These are phyloP conservation scores for Ictalurus furcatus DNA, from an alignment of 2,113 vertebrate species.

Conservation along the genomic window DNA sequence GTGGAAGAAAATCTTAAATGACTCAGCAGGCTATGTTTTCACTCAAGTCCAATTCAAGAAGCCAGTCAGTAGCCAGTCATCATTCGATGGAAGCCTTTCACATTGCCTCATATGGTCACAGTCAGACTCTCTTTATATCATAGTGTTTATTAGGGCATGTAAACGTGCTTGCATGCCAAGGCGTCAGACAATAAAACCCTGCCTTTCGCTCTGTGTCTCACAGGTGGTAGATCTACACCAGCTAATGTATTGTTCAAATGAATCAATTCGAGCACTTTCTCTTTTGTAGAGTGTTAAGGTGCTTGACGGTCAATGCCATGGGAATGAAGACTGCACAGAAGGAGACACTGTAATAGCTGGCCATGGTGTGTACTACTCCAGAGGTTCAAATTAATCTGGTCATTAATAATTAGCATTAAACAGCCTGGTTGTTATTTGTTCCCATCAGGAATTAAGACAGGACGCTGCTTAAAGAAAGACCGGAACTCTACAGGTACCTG, in stretches of 20 bases:
- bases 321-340: slow-evolving; percentile 75
- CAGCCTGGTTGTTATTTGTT: neutral
- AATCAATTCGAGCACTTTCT: neutral
- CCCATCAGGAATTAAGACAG: slow-evolving; percentile 81
- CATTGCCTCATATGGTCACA: slow-evolving; percentile 38
- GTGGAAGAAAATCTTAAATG: neutral
- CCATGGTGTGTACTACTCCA: slow-evolving; percentile 58
- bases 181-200: neutral
- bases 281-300: slow-evolving; percentile 73
- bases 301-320: slow-evolving; percentile 69
- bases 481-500: slow-evolving; percentile 75
- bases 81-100: neutral
- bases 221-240: neutral
- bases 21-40: neutral
- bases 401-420: neutral
- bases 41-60: too few species aligned
- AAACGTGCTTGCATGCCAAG: slow-evolving; percentile 42
- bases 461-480: slow-evolving; percentile 73
- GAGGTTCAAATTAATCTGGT: neutral
- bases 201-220: neutral
- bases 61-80: neutral
- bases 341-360: slow-evolving; percentile 75
- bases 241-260: neutral
- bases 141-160: slow-evolving; percentile 54
- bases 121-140: slow-evolving; percentile 2